Conservation (phyloP, 1,140 invertebrate genomes). For the Drosophila sp. region DNA sequence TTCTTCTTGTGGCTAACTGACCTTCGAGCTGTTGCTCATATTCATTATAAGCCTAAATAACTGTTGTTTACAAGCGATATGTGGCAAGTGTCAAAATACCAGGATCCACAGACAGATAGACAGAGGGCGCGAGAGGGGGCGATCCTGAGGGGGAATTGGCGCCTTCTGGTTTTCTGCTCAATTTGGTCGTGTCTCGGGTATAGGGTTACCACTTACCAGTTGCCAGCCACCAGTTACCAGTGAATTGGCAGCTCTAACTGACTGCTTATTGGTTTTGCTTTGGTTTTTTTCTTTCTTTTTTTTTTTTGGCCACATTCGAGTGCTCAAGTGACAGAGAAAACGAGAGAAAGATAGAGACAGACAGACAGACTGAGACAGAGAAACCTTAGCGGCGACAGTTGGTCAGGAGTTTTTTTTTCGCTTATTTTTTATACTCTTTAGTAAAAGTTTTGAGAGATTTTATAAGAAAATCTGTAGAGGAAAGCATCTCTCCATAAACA, state of each 20-base stretch:
- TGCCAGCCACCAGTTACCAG: slow-evolving; percentile 5
- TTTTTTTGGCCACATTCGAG: slow-evolving; percentile 17
- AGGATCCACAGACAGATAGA: slow-evolving; percentile 25
- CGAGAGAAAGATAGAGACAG: background rate
- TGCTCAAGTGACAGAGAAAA: slow-evolving; percentile 63
- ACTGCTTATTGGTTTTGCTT: slow-evolving; percentile 59
- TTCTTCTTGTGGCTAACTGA: slow-evolving; percentile 49
- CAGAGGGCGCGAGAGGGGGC: background rate
- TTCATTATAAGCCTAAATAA: slow-evolving; percentile 80
- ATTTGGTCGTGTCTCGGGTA: slow-evolving; percentile 70
- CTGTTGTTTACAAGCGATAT: slow-evolving; percentile 69
- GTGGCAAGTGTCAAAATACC: slow-evolving; percentile 81
- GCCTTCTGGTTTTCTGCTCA: slow-evolving; percentile 82
- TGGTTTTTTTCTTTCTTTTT: slow-evolving; percentile 13
- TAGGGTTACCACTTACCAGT: slow-evolving; percentile 55
- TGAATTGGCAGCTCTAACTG: slow-evolving; percentile 58
- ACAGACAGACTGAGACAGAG: slow-evolving; percentile 21
- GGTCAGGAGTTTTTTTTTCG: slow-evolving; percentile 13
- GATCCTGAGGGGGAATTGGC: slow-evolving; percentile 43
- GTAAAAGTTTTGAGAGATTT: background rate
- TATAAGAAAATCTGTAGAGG: background rate
- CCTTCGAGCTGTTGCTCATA: slow-evolving; percentile 79
- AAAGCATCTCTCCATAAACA: background rate
- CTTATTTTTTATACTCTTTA: background rate
- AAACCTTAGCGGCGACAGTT: slow-evolving; percentile 70